phyloP scores from a whole-genome alignment of 2,113 vertebrate species.

The Rousettus leschenaultii region DNA sequence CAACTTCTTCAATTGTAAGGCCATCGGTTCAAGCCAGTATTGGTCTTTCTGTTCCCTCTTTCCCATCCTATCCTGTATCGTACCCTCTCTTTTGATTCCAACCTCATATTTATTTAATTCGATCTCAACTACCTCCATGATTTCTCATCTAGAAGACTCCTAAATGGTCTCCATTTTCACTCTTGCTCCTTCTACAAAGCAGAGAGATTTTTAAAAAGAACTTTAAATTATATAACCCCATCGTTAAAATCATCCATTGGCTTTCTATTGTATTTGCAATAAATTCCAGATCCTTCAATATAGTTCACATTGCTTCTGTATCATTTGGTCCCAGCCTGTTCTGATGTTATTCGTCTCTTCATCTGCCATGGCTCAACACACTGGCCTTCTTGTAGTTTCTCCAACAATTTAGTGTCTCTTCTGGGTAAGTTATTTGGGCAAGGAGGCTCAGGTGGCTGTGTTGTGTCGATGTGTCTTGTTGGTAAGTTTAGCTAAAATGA shows the following conservation, averaged over 20 bases:
- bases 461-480: neutral
- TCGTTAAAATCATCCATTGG: neutral
- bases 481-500: neutral
- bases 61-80: too few relatives aligned
- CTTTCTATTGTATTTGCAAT: neutral
- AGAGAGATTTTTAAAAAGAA: neutral
- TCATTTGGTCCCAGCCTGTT: neutral
- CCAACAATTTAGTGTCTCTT: neutral
- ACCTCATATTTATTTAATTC: neutral
- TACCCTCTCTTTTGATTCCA: neutral
- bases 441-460: neutral
- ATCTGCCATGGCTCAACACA: too few relatives aligned
- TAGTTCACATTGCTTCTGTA: neutral
- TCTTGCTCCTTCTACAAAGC: neutral
- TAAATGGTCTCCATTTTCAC: neutral
- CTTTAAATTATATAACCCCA: neutral
- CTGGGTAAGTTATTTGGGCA: neutral
- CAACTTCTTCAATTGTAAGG: neutral
- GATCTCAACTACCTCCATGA: neutral
- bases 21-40: neutral
- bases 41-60: neutral
- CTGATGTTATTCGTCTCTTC: neutral
- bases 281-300: neutral
- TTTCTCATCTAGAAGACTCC: neutral
- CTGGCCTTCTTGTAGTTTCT: neutral